Base-by-base conservation (phyloP, 2,797 vertebrate genomes). In the Acrossocheilus fasciatus region DNA sequence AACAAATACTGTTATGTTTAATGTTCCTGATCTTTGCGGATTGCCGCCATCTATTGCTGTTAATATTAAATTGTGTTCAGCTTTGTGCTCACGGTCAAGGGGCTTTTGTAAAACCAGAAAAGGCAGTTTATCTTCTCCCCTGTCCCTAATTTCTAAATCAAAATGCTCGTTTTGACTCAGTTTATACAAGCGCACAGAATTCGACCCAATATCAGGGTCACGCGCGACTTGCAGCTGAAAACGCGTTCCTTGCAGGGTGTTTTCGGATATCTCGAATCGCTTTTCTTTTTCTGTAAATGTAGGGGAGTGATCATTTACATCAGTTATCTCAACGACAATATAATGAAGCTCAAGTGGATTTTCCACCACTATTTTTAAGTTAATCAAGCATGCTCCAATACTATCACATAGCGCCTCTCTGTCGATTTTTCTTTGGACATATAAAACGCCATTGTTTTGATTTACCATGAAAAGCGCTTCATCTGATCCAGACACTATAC, bases 261-360 rank as follows among this genome's bases (percentile, higher is more conserved):
- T 52, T 74, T 95, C 95, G 0, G 89, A 93, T 6, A 95, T 94
- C 34, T 95, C 90, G 6, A 95, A 52, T 34, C n/a, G 81, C 54
- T 91, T 91, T 73, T 93, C 90, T 12, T 91, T 92, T 3, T 93
- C 83, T 0, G 84, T 45, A 74, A 95, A 95, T 5, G 0, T 91
- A 14, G 95, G 95, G 1, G 91, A 66, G 26, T 95, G 91, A 45
- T 95, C 94, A 74, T 95, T 95, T 8, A 95, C 74, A 64, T 95
- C 95, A 30, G 92, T 84, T 74, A 95, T 82, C 83, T 96, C 95
- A 78, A 97, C 90, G 1, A 90, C 90, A 54, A 96, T 92, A 8
- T 96, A 95, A 73, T 96, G 95, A 1, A 96, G 92, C 83, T 95
- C 95, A 45, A 96, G 90, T 1, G 96, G 96, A 30, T 94, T 86